A percentile compares a stretch with the other conserved stretches of the same genome.
phyloP scores from a whole-genome alignment of 2,888 invertebrate species.

The Nemurella pictetii region DNA sequence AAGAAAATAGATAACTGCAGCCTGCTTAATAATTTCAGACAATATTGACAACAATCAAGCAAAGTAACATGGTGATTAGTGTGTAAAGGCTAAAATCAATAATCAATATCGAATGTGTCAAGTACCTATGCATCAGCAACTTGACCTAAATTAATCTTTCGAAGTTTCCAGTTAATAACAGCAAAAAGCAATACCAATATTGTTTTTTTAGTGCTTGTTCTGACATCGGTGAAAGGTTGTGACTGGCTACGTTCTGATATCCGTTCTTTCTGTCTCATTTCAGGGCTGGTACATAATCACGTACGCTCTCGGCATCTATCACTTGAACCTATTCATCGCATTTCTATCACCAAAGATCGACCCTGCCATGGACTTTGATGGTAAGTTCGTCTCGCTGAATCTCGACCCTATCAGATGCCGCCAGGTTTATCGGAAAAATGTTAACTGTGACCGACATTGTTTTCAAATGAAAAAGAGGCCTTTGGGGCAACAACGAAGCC shows the following conservation, averaged over 20 bases:
- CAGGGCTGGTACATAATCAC: constrained; percentile 99
- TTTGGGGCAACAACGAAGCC: no score
- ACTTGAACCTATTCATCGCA: constrained; percentile 98
- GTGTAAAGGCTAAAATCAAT: neutral
- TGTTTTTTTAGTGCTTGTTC: no score
- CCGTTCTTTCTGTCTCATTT: constrained; percentile 49
- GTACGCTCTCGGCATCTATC: constrained; percentile 98
- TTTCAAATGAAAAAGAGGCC: no score
- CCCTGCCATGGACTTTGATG: constrained; percentile 93
- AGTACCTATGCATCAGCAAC: constrained; percentile 35
- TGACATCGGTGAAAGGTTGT: no score
- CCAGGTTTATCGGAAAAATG: no score
- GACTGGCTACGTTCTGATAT: constrained; percentile 41
- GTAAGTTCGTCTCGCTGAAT: constrained; percentile 55
- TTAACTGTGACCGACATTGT: no score
- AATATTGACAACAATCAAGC: constrained; percentile 13
- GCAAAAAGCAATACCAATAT: no score
- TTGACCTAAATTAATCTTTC: constrained; percentile 34
- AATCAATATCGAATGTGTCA: constrained; percentile 12
- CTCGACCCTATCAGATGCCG: neutral
- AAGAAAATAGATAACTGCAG: no score
- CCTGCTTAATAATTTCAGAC: no score
- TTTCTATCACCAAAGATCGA: constrained; percentile 99
- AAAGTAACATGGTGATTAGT: constrained; percentile 7
- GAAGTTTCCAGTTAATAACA: neutral